These are phyloP conservation scores for Ceyx margarethae DNA, from an alignment of 2,113 vertebrate species.

Conservation along the genomic window DNA sequence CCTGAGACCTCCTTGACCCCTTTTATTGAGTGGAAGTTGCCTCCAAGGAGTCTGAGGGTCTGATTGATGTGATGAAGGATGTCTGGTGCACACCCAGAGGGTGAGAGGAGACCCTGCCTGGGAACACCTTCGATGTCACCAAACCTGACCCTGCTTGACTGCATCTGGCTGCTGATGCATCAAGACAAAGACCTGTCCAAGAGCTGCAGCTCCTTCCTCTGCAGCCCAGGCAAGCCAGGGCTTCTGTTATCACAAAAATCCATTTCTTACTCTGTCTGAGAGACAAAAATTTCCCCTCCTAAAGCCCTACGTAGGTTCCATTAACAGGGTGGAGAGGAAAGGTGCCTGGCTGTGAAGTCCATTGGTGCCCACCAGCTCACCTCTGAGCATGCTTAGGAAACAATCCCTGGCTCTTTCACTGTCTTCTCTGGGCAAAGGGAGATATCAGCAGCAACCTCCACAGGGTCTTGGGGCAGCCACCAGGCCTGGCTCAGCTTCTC, in stretches of 20 bases:
- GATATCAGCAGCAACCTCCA: not conserved
- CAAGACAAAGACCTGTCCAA: not conserved
- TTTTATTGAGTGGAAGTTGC: not conserved
- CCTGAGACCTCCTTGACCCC: not conserved
- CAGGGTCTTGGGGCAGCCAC: not conserved
- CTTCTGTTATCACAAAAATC: not conserved
- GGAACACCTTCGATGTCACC: not conserved
- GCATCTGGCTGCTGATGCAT: not conserved
- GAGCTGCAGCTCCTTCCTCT: not conserved
- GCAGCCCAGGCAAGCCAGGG: not conserved
- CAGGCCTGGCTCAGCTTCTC: not conserved
- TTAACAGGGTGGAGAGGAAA: not conserved
- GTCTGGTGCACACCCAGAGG: rapidly evolving
- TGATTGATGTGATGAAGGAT: not conserved
- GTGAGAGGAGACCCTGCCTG: not conserved
- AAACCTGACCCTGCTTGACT: not conserved
- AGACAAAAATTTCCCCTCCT: not conserved
- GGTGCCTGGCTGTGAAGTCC: not conserved
- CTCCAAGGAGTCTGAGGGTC: rapidly evolving
- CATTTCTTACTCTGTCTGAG: too few relatives aligned
- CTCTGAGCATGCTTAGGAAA: too few relatives aligned
- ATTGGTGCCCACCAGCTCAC: not conserved
- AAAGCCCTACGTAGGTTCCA: not conserved
- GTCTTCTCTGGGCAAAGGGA: not conserved
- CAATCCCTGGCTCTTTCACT: not conserved